Conservation (phyloP, 2,888 invertebrate genomes). For the Tortrix viridana region DNA sequence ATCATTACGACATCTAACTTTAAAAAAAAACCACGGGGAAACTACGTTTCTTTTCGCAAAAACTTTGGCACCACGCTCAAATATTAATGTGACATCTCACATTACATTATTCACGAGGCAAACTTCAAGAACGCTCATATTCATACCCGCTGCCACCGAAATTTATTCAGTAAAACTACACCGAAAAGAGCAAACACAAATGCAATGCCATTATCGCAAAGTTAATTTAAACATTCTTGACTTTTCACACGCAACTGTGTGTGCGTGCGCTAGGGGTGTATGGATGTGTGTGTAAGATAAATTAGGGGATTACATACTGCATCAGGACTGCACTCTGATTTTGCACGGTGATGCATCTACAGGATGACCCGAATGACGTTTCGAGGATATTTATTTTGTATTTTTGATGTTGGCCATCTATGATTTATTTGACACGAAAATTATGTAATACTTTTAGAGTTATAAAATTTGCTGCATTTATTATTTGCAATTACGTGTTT, state of each 20-base stretch:
- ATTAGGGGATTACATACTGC: conserved; percentile 82
- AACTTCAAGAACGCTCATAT: conserved; percentile 12
- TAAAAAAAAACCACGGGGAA: background rate
- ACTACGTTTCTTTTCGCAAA: background rate
- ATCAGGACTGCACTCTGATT: conserved; percentile 83
- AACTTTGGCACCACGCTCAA: background rate
- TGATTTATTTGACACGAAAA: background rate
- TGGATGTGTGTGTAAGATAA: conserved; percentile 70
- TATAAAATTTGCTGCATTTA: too few relatives aligned
- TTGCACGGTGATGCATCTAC: conserved; percentile 68
- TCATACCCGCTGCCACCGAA: conserved; percentile 13
- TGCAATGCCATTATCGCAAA: conserved; percentile 39
- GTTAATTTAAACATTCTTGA: conserved; percentile 72
- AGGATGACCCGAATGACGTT: conserved; percentile 54
- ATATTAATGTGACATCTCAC: background rate
- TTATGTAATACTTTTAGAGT: too few relatives aligned
- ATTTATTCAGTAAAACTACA: conserved; percentile 33
- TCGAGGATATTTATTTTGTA: background rate
- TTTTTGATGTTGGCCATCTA: background rate
- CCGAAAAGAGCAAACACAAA: conserved; percentile 35
- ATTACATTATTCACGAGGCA: conserved; percentile 5
- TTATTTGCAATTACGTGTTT: too few relatives aligned
- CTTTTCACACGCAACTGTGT: conserved; percentile 77
- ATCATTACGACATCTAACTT: too few relatives aligned
- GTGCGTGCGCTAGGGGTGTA: conserved; percentile 65